Evolutionary conservation across 2,113 vertebrate genomes (phyloP), one percentile per base, ranked within the genome.

Genomic region (Petroica traversi): DNA sequence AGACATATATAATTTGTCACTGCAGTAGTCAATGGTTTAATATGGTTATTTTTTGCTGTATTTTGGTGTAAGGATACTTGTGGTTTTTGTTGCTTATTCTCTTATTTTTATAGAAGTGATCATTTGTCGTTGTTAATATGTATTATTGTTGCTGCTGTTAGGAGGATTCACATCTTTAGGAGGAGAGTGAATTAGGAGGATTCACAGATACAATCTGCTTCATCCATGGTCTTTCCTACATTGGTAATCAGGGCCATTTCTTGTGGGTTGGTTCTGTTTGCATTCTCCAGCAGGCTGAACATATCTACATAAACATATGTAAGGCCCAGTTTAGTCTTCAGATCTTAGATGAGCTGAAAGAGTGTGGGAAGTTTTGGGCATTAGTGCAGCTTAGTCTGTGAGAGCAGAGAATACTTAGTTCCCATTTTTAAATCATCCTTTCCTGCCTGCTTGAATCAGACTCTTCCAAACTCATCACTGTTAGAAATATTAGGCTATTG

Each of bases 401-500:
- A 90, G 41, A 85, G 31, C 2, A 62, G n/a, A 58, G 41, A 86
- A 41, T 64, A 38, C 33, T 84, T 69, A 71, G 23, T 20, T 43
- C 19, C 59, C 90, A 49, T 71, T 94, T 94, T 82, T 40, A 92
- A 85, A 83, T 67, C 2, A 2, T 36, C 59, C 80, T 95, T 92
- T 87, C 74, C 63, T 74, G 78, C 20, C 67, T 85, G 33, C 59
- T 85, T 26, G 71, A 48, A 49, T 86, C 46, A 81, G 46, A 26
- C 52, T 82, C 92, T 81, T 59, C 75, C 88, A 85, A 64, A 73
- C 2, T 4, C 51, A 49, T 49, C 40, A 8, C 88, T 97, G 85
- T 46, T 86, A 83, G 88, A 92, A 90, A 77, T 92, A 92, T 85
- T 62, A 73, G 45, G 40, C 73, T 61, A 34, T 80, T 94, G 82